Base-by-base conservation (phyloP, 2,113 vertebrate species). In the Sterna hirundo region DNA sequence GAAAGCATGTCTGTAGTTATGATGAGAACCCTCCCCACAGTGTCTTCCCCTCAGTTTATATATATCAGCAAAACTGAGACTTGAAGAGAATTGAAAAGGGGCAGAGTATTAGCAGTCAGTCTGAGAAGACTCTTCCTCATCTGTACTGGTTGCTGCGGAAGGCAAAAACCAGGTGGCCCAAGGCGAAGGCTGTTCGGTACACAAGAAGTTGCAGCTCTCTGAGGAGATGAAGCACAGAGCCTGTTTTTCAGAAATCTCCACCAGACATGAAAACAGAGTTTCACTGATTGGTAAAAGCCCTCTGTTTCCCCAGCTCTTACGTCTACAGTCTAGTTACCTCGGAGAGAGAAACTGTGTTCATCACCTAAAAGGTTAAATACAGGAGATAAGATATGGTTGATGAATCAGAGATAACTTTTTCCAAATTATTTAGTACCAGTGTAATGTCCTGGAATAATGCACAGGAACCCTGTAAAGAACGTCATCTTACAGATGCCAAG, bases 361-460 rank as follows among this genome's bases (percentile, higher is more conserved):
- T 88, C 44, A 27, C 20, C 44, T 55, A 34, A 78, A 64, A 79
- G 69, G 47, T 81, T 81, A 81, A 78, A 66, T 83, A 32, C 5
- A 62, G 46, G 75, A 75, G 71, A n/a, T 61, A 70, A 54, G 51
- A 69, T 83, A 38, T 2, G n/a, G 17, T 36, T 86, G 89, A 80
- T 79, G 61, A 29, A 69, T 83, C 57, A 91, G 62, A 79, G 78
- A 15, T n/a, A 88, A n/a, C 46, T 95, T 76, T 76, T 90, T 72
- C 70, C 64, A 70, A 40, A 61, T 86, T 36, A 88, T 79, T 64
- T 87, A 69, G 32, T 95, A 77, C 61, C 38, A 17, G 12, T 72
- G 64, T 83, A 90, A 85, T 83, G 54, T 94, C 72, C 76, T 88
- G 90, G 71, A 95, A 91, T 96, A 83, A 89, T 65, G 71, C 78